These are phyloP conservation scores for Notolepis coatsorum DNA, from an alignment of 2,797 vertebrate species.

Conservation along the genomic window DNA sequence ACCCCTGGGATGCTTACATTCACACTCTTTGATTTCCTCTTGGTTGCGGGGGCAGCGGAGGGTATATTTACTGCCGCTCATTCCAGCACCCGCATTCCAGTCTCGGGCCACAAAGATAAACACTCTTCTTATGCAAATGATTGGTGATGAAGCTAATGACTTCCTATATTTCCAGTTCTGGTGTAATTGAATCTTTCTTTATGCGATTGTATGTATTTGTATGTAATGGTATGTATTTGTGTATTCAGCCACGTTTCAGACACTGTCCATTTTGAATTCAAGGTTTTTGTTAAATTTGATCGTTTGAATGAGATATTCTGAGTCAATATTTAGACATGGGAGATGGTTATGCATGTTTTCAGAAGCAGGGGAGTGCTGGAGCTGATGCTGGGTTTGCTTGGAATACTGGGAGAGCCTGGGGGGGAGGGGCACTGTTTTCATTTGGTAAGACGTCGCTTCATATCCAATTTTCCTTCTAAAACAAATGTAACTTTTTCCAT, in stretches of 20 bases:
- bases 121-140: slow-evolving; percentile 22
- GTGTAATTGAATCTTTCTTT: slow-evolving; percentile 15
- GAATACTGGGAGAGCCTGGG: slow-evolving; percentile 12
- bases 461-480: slow-evolving; percentile 31
- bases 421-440: slow-evolving; percentile 28
- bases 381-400: slow-evolving; percentile 31
- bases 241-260: no score
- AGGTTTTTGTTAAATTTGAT: no score
- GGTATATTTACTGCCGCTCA: slow-evolving; percentile 5
- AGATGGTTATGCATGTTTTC: slow-evolving; percentile 26
- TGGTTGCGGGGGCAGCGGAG: neutral
- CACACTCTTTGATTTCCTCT: no score
- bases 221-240: neutral
- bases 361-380: slow-evolving; percentile 19
- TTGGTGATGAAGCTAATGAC: slow-evolving; percentile 3
- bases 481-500: slow-evolving; percentile 28
- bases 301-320: no score
- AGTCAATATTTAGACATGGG: slow-evolving; percentile 30
- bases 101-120: slow-evolving; percentile 27
- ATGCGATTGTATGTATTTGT: no score
- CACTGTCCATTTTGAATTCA: no score
- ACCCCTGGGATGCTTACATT: slow-evolving; percentile 3
- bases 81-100: slow-evolving; percentile 12
- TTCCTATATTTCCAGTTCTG: slow-evolving; percentile 1
- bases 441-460: slow-evolving; percentile 33